Percentiles rank a stretch among this genome's conserved stretches.
Conservation (phyloP, 2,113 vertebrate genomes). For the Hippocampus guttulatus region DNA sequence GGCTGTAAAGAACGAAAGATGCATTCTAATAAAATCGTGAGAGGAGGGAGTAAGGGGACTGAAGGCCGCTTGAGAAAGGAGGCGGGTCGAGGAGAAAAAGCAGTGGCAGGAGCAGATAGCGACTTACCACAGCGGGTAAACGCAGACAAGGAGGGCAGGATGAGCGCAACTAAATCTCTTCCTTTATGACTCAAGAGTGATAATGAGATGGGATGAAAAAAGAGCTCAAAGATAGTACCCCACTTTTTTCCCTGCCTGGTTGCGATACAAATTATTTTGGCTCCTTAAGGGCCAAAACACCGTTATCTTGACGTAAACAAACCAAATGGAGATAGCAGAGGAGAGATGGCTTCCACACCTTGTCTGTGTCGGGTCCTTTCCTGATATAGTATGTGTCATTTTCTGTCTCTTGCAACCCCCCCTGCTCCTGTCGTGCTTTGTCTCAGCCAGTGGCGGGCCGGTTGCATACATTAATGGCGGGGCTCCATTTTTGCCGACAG, state of each 20-base stretch:
- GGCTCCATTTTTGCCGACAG: conserved; percentile 39
- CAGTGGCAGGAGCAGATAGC: conserved; percentile 16
- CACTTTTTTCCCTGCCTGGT: conserved; percentile 9
- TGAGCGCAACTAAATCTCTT: conserved; percentile 25
- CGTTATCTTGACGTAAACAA: conserved; percentile 26
- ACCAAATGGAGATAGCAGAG: conserved; percentile 31
- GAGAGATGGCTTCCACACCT: background rate
- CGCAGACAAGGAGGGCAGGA: conserved; percentile 13
- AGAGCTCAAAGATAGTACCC: conserved; percentile 10
- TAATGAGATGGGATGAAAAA: conserved; percentile 39
- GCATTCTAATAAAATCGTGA: conserved; percentile 29
- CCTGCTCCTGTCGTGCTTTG: background rate
- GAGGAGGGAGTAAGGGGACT: conserved; percentile 16
- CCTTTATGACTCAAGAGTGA: conserved; percentile 25
- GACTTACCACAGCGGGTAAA: conserved; percentile 40
- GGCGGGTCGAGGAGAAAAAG: conserved; percentile 12
- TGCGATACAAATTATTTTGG: conserved; percentile 24
- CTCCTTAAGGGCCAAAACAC: conserved; percentile 36
- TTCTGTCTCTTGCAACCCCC: background rate
- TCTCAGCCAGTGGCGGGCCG: conserved; percentile 20
- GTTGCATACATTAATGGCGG: conserved; percentile 4
- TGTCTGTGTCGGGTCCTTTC: background rate
- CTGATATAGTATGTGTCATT: background rate
- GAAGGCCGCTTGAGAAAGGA: conserved; percentile 18
- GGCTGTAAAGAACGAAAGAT: conserved; percentile 8